Percentiles rank a stretch among this genome's conserved stretches.
These are phyloP conservation scores for Himalopsyche phryganea DNA, from an alignment of 1,140 invertebrate genomes.

Conservation along the genomic window DNA sequence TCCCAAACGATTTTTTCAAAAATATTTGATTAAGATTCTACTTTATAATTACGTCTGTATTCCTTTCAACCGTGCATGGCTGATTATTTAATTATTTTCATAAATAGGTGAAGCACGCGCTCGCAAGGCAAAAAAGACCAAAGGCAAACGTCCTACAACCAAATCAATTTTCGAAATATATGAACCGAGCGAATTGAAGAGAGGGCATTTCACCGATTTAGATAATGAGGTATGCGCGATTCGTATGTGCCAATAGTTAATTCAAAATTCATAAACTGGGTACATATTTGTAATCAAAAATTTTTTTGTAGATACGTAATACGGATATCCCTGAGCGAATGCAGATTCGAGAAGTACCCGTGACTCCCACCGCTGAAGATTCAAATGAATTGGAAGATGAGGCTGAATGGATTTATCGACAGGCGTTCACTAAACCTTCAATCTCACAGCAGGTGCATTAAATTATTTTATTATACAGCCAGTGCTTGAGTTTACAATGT, in stretches of 20 bases:
- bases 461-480: too few species aligned
- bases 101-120: constrained; percentile 34
- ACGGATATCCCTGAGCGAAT: constrained; percentile 89
- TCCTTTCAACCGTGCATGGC: too few species aligned
- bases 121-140: constrained; percentile 59
- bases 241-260: not conserved
- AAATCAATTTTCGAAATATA: constrained; percentile 95
- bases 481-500: too few species aligned
- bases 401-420: constrained; percentile 96
- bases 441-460: constrained; percentile 67
- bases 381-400: constrained; percentile 90
- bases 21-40: too few species aligned
- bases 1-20: too few species aligned
- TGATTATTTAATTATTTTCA: too few species aligned
- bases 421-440: constrained; percentile 82
- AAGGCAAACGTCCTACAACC: constrained; percentile 73
- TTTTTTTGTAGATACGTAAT: constrained; percentile 63
- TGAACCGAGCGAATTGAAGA: constrained; percentile 95
- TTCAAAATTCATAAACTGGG: not conserved
- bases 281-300: not conserved
- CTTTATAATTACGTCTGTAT: too few species aligned
- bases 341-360: constrained; percentile 85
- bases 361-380: constrained; percentile 76
- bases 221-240: constrained; percentile 75
- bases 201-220: constrained; percentile 91